These are phyloP conservation scores for Morus bassanus DNA, from an alignment of 2,797 vertebrate genomes.

Conservation along the genomic window DNA sequence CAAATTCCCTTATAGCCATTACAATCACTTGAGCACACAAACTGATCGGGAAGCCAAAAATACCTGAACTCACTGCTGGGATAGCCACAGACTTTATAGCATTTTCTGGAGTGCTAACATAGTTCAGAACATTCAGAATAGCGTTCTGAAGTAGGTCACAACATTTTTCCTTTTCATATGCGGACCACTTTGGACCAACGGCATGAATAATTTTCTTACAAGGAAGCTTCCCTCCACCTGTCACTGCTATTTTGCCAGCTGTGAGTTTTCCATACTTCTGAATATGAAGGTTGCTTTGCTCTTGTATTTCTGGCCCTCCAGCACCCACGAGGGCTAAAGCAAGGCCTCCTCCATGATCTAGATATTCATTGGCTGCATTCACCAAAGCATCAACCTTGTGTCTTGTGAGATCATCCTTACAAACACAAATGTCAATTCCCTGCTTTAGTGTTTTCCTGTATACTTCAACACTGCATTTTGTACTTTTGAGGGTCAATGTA, in stretches of 20 bases:
- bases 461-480: background rate
- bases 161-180: rapidly evolving
- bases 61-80: conserved; percentile 90
- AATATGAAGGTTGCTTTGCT: conserved; percentile 40
- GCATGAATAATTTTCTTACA: conserved; percentile 84
- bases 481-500: background rate
- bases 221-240: conserved; percentile 72
- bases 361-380: conserved; percentile 83
- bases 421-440: conserved; percentile 78
- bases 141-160: background rate
- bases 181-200: conserved; percentile 78
- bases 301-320: conserved; percentile 80
- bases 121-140: conserved; percentile 66
- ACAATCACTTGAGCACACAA: conserved; percentile 81
- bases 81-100: conserved; percentile 80
- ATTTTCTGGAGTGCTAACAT: rapidly evolving
- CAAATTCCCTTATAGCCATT: conserved; percentile 35
- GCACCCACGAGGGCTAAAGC: conserved; percentile 75
- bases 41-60: conserved; percentile 82
- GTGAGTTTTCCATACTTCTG: rapidly evolving
- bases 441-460: conserved; percentile 53
- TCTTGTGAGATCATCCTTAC: conserved; percentile 83
- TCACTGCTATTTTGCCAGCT: conserved; percentile 61
- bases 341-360: conserved; percentile 80
- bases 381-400: conserved; percentile 82